Base-by-base conservation (phyloP, 2,888 invertebrate genomes). In the Philereme vetulata region DNA sequence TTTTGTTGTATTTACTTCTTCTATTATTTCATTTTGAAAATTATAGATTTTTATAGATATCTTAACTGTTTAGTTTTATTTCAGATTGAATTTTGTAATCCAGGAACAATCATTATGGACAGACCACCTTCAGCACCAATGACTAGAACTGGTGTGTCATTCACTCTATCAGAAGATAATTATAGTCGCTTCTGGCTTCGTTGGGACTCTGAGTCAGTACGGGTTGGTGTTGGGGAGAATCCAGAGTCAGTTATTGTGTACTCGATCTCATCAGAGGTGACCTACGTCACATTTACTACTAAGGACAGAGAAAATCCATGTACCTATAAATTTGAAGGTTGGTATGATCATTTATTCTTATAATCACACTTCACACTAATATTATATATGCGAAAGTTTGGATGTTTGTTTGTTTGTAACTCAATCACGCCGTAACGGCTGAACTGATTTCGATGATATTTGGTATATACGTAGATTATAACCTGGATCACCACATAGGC, bases 181-280 rank as follows among this genome's bases (percentile, higher is more conserved):
- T 90, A 79, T 70, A 86, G 80, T 67, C 87, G 79, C 65, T 93
- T 94, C 71, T 85, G 90, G 82, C 72, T 94, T 40, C 80, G 84
- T 47, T 94, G 94, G 94, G 75, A 86, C 45, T 33, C 32, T 38
- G 46, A 49, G 5, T 32, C 5, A 9, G 6, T 67, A 21, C 36
- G 59, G 51, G 50, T 53, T 10, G 70, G 70, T 1, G 43, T 64
- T 34, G 60, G 62, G 9, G 1, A 35, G 8, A 42, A 7, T 10
- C 5, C 4, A 1, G 33, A 51, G 47, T 9, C 8, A 9, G 6
- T 51, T 42, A 4, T 62, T 33, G 32, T 21, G 1, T 48, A 43
- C 6, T 34, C 53, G 5, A 40, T 35, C 8, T 8, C 32, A 21
- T 1, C 48, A 3, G 73, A 77, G n/a, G 64, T 85, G 33, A 75